Evolutionary conservation across 2,113 vertebrate species (phyloP), one percentile per base, ranked within the genome.

Genomic region (Podarcis cretensis): DNA sequence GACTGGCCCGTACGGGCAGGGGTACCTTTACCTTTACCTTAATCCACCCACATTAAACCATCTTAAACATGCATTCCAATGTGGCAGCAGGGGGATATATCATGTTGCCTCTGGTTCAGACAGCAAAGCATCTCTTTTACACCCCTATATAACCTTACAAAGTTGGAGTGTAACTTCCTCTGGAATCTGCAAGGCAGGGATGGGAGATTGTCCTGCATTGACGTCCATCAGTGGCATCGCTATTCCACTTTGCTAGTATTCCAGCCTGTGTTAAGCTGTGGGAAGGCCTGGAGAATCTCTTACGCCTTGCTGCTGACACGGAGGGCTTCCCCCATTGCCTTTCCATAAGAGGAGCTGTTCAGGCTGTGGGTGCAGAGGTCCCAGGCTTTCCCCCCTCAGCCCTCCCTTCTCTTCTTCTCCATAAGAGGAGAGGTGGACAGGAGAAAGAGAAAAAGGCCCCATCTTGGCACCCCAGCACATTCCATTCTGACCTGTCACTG

Each of bases 401-500:
- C 90, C 89, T 81, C 92, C 93, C 93, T 92, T 84, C 87, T 23
- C 89, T 89, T 94, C 91, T 90, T 71, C 93, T 93, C 95, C 95
- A 93, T 95, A 96, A 96, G 93, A 95, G 95, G 95, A 85, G 87
- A 86, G 92, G 86, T 14, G 6, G 10, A 13, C 1, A 89, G 84
- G 59, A 35, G 92, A 89, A 81, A 84, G 89, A 20, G 71, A 87
- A 90, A 87, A 40, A 23, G 86, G n/a, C 90, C 89, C 2, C 91
- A 0, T 20, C 86, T 89, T 96, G 95, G 93, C 95, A 68, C 8
- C 84, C 32, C 90, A 9, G 0, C 0, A 3, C 93, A 95, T 96
- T 96, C 95, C 93, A 93, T 95, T 94, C 87, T 91, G 25, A 86
- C 85, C 90, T 0, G 93, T 96, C 95, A 96, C 86, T 0, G 90